Conservation (phyloP, 2,797 vertebrate species). For the Emydoidea blandingii region DNA sequence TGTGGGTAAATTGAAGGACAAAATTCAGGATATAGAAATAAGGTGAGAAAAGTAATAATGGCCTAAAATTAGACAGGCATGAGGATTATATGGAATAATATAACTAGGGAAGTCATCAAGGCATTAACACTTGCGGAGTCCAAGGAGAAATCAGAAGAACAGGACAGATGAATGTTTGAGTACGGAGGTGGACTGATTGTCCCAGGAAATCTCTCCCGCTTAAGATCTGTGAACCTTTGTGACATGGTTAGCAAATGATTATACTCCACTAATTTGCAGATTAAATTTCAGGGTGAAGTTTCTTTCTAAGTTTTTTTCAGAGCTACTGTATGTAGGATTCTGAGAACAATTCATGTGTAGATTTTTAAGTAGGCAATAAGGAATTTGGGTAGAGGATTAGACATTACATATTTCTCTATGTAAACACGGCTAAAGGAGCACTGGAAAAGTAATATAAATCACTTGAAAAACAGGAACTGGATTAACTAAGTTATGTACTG, state of each 20-base stretch:
- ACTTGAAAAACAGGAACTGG: conserved; percentile 52
- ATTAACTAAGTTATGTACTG: conserved; percentile 42
- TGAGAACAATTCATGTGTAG: neutral
- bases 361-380: neutral
- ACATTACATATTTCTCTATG: conserved; percentile 15
- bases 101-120: neutral
- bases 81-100: neutral
- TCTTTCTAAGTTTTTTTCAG: neutral
- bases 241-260: neutral
- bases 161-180: neutral
- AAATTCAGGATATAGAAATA: neutral
- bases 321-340: neutral
- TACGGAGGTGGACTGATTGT: neutral
- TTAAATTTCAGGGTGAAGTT: neutral
- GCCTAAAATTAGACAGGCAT: neutral
- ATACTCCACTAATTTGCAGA: neutral
- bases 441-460: conserved; percentile 50
- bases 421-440: conserved; percentile 26
- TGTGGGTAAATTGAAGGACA: neutral
- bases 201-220: neutral
- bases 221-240: neutral
- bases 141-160: neutral
- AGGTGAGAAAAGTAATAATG: neutral
- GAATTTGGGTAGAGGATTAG: neutral
- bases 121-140: neutral